Evolutionary conservation across 2,888 invertebrate genomes (phyloP).

Genomic region (Drosophila macrothrix): DNA sequence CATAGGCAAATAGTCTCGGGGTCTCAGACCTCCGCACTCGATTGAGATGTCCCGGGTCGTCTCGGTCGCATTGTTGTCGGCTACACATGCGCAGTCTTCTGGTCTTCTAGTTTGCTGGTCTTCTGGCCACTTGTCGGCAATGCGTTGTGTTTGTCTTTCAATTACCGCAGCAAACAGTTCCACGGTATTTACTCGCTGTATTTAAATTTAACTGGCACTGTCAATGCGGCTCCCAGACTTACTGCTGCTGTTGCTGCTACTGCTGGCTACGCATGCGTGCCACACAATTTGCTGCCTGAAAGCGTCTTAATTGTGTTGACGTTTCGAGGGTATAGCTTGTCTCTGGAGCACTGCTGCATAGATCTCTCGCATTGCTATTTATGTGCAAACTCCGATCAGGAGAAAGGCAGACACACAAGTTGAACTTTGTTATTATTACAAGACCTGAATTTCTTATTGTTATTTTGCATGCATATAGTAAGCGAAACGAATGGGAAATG

Average conservation of each 20-base stretch:
- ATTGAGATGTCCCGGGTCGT: constrained; percentile 61
- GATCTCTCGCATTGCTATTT: constrained; percentile 24
- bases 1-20: constrained; percentile 44
- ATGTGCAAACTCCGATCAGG: constrained; percentile 10
- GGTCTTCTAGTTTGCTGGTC: constrained; percentile 24
- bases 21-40: constrained; percentile 30
- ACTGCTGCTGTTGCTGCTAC: constrained; percentile 19
- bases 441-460: not conserved
- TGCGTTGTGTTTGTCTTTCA: constrained; percentile 67
- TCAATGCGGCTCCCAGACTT: constrained; percentile 28
- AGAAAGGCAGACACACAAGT: not conserved
- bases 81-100: constrained; percentile 66
- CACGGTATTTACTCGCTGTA: constrained; percentile 60
- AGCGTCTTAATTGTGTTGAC: constrained; percentile 71
- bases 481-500: no score
- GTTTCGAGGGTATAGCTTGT: constrained; percentile 6
- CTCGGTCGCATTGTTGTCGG: constrained; percentile 52
- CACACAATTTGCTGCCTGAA: constrained; percentile 73
- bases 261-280: constrained; percentile 74
- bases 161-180: constrained; percentile 69
- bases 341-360: constrained; percentile 5
- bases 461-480: not conserved
- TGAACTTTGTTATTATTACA: not conserved
- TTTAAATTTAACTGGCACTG: constrained; percentile 63
- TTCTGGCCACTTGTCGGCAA: constrained; percentile 43